Percentiles rank a stretch among this genome's conserved stretches.
Evolutionary conservation across 2,113 vertebrate genomes (phyloP).

Genomic region (Plecotus auritus): DNA sequence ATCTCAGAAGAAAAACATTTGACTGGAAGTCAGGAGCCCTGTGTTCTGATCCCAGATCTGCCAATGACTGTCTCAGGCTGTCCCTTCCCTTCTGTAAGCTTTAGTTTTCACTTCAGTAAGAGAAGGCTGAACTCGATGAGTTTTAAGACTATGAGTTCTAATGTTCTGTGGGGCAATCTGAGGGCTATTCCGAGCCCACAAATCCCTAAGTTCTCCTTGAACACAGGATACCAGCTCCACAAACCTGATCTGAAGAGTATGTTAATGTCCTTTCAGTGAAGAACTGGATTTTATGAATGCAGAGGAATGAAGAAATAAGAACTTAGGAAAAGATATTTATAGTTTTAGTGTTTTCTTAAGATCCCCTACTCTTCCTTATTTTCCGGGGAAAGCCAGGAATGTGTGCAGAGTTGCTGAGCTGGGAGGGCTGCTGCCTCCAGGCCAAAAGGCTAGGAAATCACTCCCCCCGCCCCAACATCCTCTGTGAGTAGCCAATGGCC

Average conservation of each 20-base stretch:
- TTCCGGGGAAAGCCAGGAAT: neutral
- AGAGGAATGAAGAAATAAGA: neutral
- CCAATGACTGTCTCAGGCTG: neutral
- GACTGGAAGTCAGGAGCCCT: neutral
- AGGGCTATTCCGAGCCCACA: neutral
- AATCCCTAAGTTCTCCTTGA: neutral
- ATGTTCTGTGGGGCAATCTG: neutral
- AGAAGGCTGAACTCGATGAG: neutral
- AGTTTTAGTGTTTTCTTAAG: neutral
- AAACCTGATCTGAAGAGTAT: neutral
- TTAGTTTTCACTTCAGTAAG: neutral
- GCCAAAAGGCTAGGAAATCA: neutral
- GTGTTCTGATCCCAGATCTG: conserved; percentile 2
- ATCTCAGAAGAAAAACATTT: conserved; percentile 30
- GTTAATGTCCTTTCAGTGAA: conserved; percentile 10
- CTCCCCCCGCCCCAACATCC: neutral
- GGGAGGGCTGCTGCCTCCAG: neutral
- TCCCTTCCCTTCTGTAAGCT: neutral
- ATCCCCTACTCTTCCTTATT: neutral
- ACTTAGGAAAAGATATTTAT: neutral
- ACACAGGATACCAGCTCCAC: neutral
- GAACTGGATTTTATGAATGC: conserved; percentile 45
- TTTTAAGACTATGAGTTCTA: neutral
- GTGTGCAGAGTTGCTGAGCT: neutral
- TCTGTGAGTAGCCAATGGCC: neutral